Evolutionary conservation across 2,113 vertebrate species (phyloP).

Genomic region (Gambusia holbrooki): DNA sequence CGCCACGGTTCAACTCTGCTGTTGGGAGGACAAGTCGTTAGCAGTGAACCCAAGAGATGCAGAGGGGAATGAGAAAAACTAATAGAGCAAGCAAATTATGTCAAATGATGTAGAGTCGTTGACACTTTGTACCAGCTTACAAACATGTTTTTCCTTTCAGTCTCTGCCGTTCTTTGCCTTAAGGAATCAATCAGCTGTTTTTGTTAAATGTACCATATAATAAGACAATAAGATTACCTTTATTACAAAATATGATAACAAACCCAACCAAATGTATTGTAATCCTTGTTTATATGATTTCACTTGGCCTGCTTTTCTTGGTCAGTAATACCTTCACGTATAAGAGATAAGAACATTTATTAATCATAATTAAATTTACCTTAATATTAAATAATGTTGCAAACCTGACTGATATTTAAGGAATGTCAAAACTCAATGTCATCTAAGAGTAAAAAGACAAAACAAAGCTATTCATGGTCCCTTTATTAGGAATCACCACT

Average conservation of each 20-base stretch:
- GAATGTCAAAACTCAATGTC: too few species aligned
- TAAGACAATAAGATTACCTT: not conserved
- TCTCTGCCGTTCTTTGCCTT: not conserved
- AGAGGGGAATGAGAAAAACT: constrained; percentile 60
- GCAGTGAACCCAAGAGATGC: constrained; percentile 31
- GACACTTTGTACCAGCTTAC: constrained; percentile 31
- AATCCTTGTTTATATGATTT: not conserved
- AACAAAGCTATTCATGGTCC: too few species aligned
- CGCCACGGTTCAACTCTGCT: constrained; percentile 30
- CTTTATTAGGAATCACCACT: too few species aligned
- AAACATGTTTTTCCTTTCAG: constrained; percentile 9
- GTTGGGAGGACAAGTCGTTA: constrained; percentile 60
- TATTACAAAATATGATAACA: not conserved
- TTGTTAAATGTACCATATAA: constrained; percentile 2
- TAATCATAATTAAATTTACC: too few species aligned
- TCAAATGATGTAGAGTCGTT: constrained; percentile 49
- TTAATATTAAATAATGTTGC: too few species aligned
- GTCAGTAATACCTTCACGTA: not conserved
- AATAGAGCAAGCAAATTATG: constrained; percentile 67
- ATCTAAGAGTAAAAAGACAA: too few species aligned
- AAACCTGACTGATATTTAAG: too few species aligned
- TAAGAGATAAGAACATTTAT: not conserved
- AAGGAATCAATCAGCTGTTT: not conserved
- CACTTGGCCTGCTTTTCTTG: not conserved
- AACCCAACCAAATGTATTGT: not conserved